A percentile compares a stretch with the other conserved stretches of the same genome.
Conservation (phyloP, 2,113 vertebrate genomes). For the Syngnathoides biaculeatus region DNA sequence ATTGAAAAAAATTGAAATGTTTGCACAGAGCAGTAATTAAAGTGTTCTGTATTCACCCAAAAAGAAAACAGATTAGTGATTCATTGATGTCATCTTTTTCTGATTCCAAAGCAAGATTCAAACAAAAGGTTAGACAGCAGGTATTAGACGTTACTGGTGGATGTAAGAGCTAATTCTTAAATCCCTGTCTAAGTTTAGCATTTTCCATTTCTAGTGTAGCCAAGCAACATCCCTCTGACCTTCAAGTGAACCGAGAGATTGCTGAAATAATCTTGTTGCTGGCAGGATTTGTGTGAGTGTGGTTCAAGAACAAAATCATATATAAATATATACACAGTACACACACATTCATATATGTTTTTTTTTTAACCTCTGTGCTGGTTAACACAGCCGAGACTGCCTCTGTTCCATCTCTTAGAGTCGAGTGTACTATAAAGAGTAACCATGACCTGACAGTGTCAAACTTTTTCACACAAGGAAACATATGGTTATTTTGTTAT, state of each 20-base stretch:
- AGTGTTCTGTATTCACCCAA: too few relatives aligned
- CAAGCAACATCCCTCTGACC: conserved; percentile 43
- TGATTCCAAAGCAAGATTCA: not conserved
- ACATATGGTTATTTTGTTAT: not conserved
- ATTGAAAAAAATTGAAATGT: too few relatives aligned
- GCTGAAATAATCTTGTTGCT: conserved; percentile 20
- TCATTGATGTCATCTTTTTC: too few relatives aligned
- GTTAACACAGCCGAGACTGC: conserved; percentile 28
- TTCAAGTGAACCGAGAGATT: conserved; percentile 35
- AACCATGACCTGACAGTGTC: not conserved
- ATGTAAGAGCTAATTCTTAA: conserved; percentile 25
- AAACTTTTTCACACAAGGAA: not conserved
- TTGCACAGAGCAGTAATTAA: too few relatives aligned
- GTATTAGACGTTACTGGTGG: conserved; percentile 21
- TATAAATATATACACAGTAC: too few relatives aligned
- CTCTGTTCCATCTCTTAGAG: not conserved
- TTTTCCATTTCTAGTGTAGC: conserved; percentile 28
- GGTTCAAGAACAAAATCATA: conserved; percentile 4
- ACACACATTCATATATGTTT: conserved; percentile 4
- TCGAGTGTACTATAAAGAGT: not conserved
- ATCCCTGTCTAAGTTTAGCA: conserved; percentile 34
- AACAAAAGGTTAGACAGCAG: conserved; percentile 34
- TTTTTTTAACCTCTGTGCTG: not conserved
- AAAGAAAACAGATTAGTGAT: too few relatives aligned
- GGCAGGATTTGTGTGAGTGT: not conserved